These are phyloP conservation scores for Lasioglossum morio DNA, from an alignment of 2,888 invertebrate species.

Conservation along the genomic window DNA sequence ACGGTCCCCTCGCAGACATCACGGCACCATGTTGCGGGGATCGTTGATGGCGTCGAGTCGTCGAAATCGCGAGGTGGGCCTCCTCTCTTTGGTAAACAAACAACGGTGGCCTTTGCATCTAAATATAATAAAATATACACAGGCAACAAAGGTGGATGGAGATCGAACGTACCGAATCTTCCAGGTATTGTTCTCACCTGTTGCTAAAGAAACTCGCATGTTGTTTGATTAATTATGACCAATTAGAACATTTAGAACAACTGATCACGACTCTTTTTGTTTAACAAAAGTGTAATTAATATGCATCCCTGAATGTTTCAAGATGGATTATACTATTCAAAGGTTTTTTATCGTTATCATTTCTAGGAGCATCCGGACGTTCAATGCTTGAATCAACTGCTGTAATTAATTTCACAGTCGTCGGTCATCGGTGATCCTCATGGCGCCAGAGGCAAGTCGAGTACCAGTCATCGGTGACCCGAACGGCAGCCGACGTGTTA, in stretches of 20 bases:
- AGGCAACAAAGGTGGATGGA: neutral
- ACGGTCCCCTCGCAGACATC: slow-evolving; percentile 49
- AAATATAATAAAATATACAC: neutral
- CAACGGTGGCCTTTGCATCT: neutral
- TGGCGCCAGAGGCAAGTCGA: neutral
- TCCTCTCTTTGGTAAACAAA: slow-evolving; percentile 7
- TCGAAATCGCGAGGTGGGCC: slow-evolving; percentile 4
- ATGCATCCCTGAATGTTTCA: no score
- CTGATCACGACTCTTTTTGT: no score
- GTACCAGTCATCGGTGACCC: neutral
- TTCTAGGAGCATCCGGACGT: neutral
- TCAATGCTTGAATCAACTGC: neutral
- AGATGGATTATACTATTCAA: no score
- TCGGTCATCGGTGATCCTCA: neutral
- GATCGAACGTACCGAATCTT: neutral
- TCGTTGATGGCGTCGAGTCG: slow-evolving; percentile 22
- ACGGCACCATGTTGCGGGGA: slow-evolving; percentile 43
- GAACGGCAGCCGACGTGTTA: neutral
- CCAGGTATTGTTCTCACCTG: neutral
- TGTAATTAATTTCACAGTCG: neutral
- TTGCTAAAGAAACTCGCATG: no score
- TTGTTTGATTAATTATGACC: no score
- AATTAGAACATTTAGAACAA: no score
- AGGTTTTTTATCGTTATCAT: no score
- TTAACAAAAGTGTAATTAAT: no score